phyloP scores from a whole-genome alignment of 1,140 invertebrate genomes.

The Fopius arisanus region DNA sequence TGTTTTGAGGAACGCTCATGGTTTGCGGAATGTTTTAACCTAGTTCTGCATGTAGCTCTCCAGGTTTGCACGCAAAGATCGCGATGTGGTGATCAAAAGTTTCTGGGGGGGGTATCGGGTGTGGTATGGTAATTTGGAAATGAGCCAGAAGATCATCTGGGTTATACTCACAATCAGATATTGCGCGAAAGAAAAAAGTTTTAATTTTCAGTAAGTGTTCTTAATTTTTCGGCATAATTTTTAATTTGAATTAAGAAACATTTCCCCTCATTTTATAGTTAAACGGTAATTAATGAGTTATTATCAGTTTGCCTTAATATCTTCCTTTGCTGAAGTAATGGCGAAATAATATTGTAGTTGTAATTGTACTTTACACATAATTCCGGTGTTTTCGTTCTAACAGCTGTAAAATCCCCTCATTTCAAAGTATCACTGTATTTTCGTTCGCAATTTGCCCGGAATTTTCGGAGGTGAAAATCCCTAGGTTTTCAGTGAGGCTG shows the following conservation, averaged over 20 bases:
- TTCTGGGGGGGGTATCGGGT: background rate
- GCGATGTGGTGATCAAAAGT: background rate
- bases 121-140: background rate
- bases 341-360: background rate
- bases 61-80: background rate
- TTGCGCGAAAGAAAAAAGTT: background rate
- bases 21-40: background rate
- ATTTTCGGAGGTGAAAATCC: conserved; percentile 5
- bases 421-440: background rate
- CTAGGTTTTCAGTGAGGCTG: background rate
- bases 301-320: too few relatives aligned
- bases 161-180: background rate
- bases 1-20: background rate
- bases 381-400: background rate
- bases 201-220: too few relatives aligned
- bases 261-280: too few relatives aligned
- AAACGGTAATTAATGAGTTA: too few relatives aligned
- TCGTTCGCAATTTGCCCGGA: background rate
- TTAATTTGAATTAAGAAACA: too few relatives aligned
- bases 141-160: background rate
- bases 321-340: too few relatives aligned
- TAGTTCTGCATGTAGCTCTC: background rate
- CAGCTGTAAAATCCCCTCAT: background rate
- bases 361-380: background rate
- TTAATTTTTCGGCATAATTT: too few relatives aligned